phyloP scores from a whole-genome alignment of 2,888 invertebrate genomes.

The Acronicta leporina region DNA sequence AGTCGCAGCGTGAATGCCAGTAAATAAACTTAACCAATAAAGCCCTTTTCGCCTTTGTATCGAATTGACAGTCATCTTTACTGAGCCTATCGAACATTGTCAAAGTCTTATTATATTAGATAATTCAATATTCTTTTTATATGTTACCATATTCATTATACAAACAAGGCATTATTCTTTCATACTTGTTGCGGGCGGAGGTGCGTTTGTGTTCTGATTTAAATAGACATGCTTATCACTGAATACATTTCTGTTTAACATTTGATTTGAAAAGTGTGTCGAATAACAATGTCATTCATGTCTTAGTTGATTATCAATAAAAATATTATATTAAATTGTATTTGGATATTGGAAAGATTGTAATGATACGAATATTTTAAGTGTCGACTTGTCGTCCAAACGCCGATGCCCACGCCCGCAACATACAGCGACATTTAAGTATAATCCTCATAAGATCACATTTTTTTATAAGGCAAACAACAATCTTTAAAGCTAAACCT shows the following conservation, averaged over 20 bases:
- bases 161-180: constrained; percentile 83
- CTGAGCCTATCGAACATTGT: constrained; percentile 79
- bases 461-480: constrained; percentile 89
- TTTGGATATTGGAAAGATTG: too few species aligned
- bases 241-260: constrained; percentile 30
- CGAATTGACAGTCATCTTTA: constrained; percentile 79
- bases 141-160: constrained; percentile 78
- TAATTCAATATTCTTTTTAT: constrained; percentile 81
- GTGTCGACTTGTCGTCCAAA: constrained; percentile 10
- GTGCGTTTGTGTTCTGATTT: constrained; percentile 29
- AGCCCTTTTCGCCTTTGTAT: constrained; percentile 72
- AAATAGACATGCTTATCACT: constrained; percentile 25
- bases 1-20: constrained; percentile 37
- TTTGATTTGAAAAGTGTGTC: constrained; percentile 33
- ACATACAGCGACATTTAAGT: constrained; percentile 77
- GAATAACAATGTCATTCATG: constrained; percentile 20
- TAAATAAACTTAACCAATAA: constrained; percentile 62
- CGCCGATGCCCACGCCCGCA: constrained; percentile 64
- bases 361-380: too few species aligned
- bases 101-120: constrained; percentile 85
- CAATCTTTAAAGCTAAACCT: constrained; percentile 88
- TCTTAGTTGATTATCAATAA: constrained; percentile 3
- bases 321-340: not conserved
- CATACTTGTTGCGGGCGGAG: constrained; percentile 72
- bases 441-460: constrained; percentile 89